Conservation (phyloP, 1,140 invertebrate genomes). For the Delia radicum region DNA sequence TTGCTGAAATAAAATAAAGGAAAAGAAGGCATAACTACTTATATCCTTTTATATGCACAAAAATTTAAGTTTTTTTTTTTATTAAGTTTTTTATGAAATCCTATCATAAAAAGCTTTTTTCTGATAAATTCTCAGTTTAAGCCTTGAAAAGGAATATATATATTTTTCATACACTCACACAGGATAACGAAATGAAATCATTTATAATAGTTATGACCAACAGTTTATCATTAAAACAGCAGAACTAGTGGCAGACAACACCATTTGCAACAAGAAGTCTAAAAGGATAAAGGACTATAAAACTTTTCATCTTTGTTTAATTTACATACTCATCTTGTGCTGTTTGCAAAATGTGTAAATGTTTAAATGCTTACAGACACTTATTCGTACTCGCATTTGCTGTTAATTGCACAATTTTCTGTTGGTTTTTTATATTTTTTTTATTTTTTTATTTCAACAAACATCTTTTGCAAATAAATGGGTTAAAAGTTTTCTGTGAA, state of each 20-base stretch:
- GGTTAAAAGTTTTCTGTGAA: neutral
- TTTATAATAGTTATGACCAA: neutral
- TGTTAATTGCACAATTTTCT: neutral
- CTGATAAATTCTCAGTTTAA: neutral
- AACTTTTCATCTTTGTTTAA: neutral
- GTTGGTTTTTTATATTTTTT: neutral
- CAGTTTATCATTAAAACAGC: no score
- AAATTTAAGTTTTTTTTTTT: neutral
- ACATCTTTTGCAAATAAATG: neutral
- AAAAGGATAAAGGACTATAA: neutral
- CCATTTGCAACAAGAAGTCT: neutral
- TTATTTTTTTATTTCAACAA: neutral
- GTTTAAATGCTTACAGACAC: neutral
- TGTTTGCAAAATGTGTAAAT: neutral
- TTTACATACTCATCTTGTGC: neutral
- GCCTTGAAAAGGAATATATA: neutral
- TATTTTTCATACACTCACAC: neutral
- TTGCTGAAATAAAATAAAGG: neutral
- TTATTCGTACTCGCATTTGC: no score
- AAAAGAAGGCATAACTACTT: neutral
- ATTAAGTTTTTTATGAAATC: no score
- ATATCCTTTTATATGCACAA: neutral
- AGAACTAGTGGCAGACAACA: neutral
- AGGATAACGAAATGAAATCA: neutral
- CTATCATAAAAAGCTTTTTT: no score